These are phyloP conservation scores for Drosophila auraria DNA, from an alignment of 1,140 invertebrate genomes.

Conservation along the genomic window DNA sequence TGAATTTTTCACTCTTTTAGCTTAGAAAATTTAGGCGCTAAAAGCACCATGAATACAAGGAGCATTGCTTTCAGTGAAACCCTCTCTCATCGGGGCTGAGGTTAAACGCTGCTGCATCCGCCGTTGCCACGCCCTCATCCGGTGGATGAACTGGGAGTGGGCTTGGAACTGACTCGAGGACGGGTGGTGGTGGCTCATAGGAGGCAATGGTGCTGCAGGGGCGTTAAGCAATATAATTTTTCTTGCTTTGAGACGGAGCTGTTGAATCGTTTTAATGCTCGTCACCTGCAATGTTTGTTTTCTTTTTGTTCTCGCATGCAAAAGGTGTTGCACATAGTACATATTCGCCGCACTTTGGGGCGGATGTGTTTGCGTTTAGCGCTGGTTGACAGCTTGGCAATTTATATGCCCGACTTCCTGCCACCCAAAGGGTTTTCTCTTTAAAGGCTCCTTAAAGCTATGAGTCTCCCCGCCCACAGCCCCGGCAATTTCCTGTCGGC, in stretches of 20 bases:
- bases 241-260: constrained; percentile 74
- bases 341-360: constrained; percentile 33
- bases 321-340: constrained; percentile 47
- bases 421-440: constrained; percentile 6
- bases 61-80: constrained; percentile 12
- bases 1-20: too few species aligned
- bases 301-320: constrained; percentile 42
- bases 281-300: constrained; percentile 72
- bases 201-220: constrained; percentile 17
- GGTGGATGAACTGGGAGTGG: constrained; percentile 26
- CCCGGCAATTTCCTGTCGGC: constrained; percentile 58
- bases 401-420: constrained; percentile 70
- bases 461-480: background rate
- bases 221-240: constrained; percentile 75
- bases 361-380: constrained; percentile 76
- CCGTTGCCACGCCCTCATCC: constrained; percentile 50
- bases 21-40: too few species aligned
- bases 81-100: constrained; percentile 27
- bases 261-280: constrained; percentile 83
- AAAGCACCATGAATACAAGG: background rate
- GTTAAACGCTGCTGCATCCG: constrained; percentile 70
- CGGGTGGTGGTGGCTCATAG: background rate
- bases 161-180: constrained; percentile 9
- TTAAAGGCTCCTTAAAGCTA: constrained; percentile 60
- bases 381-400: constrained; percentile 71